Conservation (phyloP, 2,113 vertebrate species). For the Donacobius atricapilla region DNA sequence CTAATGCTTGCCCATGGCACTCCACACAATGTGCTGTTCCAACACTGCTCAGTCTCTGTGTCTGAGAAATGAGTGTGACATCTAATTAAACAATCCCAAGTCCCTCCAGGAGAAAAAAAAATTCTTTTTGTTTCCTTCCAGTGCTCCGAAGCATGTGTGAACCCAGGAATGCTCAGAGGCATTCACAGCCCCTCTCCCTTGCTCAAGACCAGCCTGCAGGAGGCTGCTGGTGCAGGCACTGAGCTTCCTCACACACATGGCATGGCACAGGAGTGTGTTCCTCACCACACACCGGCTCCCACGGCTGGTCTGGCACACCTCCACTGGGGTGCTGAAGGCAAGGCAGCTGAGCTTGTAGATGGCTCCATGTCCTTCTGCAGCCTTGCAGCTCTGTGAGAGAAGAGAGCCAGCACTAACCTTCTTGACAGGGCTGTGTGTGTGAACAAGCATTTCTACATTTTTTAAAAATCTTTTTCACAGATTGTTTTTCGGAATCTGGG, state of each 20-base stretch:
- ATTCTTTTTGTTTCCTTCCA: background rate
- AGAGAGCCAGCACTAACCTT: background rate
- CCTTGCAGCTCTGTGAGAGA: background rate
- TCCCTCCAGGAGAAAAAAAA: background rate
- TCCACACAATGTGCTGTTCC: background rate
- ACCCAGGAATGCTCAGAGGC: background rate
- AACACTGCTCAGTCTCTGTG: fast-evolving
- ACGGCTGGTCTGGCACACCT: background rate
- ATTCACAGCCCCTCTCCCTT: fast-evolving
- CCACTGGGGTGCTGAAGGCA: fast-evolving
- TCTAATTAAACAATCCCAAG: background rate
- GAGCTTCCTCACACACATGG: fast-evolving
- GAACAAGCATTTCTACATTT: background rate
- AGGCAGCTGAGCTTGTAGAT: background rate
- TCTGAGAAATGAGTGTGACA: background rate
- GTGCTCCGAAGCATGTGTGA: background rate
- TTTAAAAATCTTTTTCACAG: background rate
- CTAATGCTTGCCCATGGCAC: background rate
- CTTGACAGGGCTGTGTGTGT: background rate
- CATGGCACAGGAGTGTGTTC: fast-evolving
- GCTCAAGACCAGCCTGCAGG: fast-evolving
- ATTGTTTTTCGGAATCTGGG: background rate
- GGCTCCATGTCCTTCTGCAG: background rate
- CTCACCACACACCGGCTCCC: fast-evolving
- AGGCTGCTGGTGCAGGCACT: fast-evolving